Conservation (phyloP, 2,888 invertebrate species). For the Drosophila colorata region DNA sequence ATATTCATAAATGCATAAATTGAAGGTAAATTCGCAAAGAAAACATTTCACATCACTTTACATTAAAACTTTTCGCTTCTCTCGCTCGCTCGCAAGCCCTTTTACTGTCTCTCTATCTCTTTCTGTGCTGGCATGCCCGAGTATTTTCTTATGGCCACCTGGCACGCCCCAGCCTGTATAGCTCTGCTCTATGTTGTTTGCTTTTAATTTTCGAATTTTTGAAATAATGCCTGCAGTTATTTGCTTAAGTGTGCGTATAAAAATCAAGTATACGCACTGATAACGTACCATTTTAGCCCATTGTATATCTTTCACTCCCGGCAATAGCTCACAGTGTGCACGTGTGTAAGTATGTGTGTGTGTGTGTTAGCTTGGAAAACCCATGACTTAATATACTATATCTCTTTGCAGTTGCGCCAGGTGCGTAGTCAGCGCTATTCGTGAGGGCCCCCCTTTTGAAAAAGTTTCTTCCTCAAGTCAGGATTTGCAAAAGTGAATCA, state of each 20-base stretch:
- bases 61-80: slow-evolving; percentile 65
- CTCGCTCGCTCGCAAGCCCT: slow-evolving; percentile 5
- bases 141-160: slow-evolving; percentile 65
- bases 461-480: neutral
- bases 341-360: slow-evolving; percentile 8
- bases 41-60: slow-evolving; percentile 79
- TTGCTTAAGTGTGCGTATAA: slow-evolving; percentile 81
- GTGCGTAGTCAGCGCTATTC: slow-evolving; percentile 26
- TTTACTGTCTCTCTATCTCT: slow-evolving; percentile 5
- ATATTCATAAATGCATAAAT: slow-evolving; percentile 80
- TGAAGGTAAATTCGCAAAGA: slow-evolving; percentile 79
- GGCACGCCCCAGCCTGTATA: slow-evolving; percentile 21
- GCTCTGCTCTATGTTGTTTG: slow-evolving; percentile 68
- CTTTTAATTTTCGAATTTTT: slow-evolving; percentile 80
- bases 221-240: slow-evolving; percentile 78
- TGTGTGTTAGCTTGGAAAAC: slow-evolving; percentile 9
- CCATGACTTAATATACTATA: slow-evolving; percentile 18
- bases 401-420: slow-evolving; percentile 33
- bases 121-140: slow-evolving; percentile 20
- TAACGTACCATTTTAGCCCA: slow-evolving; percentile 63
- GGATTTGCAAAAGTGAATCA: too few relatives aligned
- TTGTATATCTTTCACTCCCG: slow-evolving; percentile 43
- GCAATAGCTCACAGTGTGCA: slow-evolving; percentile 13
- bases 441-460: too few relatives aligned
- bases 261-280: slow-evolving; percentile 80